Evolutionary conservation across 2,113 vertebrate species (phyloP).

Genomic region (Isurus oxyrinchus): DNA sequence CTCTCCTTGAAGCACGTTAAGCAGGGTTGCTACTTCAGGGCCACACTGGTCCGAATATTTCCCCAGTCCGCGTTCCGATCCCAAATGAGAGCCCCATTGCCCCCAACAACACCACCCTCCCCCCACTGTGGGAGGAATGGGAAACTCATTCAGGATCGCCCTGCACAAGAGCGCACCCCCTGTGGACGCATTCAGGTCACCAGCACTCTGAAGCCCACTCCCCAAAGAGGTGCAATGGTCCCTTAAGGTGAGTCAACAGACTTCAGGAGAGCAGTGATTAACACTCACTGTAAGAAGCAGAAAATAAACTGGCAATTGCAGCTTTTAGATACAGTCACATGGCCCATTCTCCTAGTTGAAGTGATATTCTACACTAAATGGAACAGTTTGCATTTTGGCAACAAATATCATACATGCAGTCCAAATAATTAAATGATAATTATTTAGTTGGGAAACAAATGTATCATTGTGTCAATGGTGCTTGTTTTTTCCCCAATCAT

Average conservation of each 20-base stretch:
- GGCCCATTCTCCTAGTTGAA: neutral
- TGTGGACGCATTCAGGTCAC: neutral
- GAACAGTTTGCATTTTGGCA: conserved; percentile 7
- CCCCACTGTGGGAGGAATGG: neutral
- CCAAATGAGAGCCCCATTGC: neutral
- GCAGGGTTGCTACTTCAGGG: neutral
- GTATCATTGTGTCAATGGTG: neutral
- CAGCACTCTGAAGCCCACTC: neutral
- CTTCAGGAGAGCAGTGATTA: neutral
- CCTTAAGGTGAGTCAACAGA: neutral
- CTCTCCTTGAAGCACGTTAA: neutral
- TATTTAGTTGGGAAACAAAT: conserved; percentile 32
- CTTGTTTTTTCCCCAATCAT: neutral
- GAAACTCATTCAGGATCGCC: neutral
- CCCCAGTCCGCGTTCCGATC: neutral
- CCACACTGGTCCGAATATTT: neutral
- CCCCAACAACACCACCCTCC: too few relatives aligned
- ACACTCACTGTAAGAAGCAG: neutral
- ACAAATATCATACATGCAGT: neutral
- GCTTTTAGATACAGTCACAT: neutral
- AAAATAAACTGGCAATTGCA: neutral
- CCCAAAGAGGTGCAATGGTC: neutral
- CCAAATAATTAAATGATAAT: neutral
- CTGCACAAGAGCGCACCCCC: neutral
- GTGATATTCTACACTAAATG: neutral